phyloP scores from a whole-genome alignment of 2,113 vertebrate genomes.

The Chinchilla lanigera region DNA sequence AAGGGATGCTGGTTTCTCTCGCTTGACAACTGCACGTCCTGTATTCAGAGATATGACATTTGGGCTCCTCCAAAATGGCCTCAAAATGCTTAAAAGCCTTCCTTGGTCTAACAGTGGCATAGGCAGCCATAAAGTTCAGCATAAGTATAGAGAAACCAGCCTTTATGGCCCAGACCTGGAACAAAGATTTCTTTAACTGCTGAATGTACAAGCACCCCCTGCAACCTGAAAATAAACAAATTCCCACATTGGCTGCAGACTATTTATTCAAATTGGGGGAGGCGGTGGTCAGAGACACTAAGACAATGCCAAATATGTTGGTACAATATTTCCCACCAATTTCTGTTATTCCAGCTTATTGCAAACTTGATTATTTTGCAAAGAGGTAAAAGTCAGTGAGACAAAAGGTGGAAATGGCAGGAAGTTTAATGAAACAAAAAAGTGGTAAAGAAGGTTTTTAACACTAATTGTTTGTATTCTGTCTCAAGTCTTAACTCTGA shows the following conservation, averaged over 20 bases:
- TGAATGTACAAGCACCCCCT: not conserved
- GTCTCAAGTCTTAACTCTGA: not conserved
- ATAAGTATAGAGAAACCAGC: not conserved
- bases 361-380: slow-evolving; percentile 18
- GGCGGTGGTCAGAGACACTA: not conserved
- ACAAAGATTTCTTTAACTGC: slow-evolving; percentile 45
- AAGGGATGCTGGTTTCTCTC: not conserved
- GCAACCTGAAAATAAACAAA: slow-evolving; percentile 13
- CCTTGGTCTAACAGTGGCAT: not conserved
- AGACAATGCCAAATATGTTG: not conserved
- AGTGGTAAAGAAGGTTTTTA: not conserved
- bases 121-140: not conserved
- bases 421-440: not conserved
- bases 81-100: not conserved
- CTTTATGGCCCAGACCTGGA: not conserved
- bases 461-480: not conserved
- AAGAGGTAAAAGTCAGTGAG: not conserved
- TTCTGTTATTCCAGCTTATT: slow-evolving; percentile 20
- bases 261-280: not conserved
- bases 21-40: not conserved
- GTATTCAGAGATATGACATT: not conserved
- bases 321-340: not conserved
- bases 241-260: not conserved
- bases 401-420: not conserved
- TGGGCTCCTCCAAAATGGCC: slow-evolving; percentile 46